Evolutionary conservation across 2,888 invertebrate genomes (phyloP).

Genomic region (Petrophora chlorosata): DNA sequence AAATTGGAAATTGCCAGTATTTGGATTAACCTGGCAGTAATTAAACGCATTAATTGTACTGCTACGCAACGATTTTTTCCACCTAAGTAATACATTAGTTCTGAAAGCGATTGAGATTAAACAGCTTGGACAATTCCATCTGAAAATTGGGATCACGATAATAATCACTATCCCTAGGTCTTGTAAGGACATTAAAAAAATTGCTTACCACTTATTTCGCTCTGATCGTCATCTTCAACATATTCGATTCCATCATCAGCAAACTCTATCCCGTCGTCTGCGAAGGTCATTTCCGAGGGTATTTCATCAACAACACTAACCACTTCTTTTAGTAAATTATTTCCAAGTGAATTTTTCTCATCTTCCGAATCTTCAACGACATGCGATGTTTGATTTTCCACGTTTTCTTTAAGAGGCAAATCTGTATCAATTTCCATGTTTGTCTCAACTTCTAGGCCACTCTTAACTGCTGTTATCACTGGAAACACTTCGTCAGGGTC

Average conservation of each 20-base stretch:
- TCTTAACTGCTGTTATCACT: not conserved
- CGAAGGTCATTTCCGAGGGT: constrained; percentile 44
- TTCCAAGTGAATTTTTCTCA: not conserved
- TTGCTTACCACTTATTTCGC: constrained; percentile 10
- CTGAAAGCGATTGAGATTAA: too few relatives aligned
- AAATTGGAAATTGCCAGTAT: too few relatives aligned
- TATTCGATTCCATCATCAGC: constrained; percentile 38
- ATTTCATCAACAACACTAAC: constrained; percentile 11
- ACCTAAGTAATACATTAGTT: too few relatives aligned
- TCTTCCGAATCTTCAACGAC: not conserved
- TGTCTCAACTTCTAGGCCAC: not conserved
- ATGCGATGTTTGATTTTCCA: not conserved
- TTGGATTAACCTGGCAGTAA: too few relatives aligned
- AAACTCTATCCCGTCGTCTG: constrained; percentile 50
- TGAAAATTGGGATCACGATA: too few relatives aligned
- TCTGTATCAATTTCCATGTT: constrained; percentile 7
- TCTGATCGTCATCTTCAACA: constrained; percentile 24
- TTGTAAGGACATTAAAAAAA: not conserved
- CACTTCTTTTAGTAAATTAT: not conserved
- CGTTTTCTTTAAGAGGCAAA: not conserved
- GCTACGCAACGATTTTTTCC: too few relatives aligned
- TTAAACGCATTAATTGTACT: too few relatives aligned
- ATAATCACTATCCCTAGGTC: too few relatives aligned
- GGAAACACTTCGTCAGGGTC: not conserved
- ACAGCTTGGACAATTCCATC: too few relatives aligned